phyloP scores from a whole-genome alignment of 2,113 vertebrate species.

The Chelonoidis abingdonii region DNA sequence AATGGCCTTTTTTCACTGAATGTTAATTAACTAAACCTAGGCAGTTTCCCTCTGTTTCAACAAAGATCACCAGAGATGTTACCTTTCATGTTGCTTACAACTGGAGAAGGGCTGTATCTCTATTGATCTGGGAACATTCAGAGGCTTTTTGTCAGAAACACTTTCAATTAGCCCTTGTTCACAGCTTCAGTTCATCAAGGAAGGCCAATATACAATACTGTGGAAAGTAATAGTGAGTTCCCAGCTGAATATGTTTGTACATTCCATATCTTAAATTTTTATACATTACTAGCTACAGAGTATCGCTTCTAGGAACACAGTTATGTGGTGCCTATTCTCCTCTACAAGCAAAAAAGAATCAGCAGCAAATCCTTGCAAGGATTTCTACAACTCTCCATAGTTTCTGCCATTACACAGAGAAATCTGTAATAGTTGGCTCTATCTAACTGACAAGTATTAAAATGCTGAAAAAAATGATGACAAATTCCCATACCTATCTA shows the following conservation, averaged over 20 bases:
- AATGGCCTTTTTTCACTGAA: neutral
- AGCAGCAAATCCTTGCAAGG: neutral
- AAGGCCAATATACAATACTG: neutral
- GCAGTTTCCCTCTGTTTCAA: neutral
- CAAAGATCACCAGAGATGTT: neutral
- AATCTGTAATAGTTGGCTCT: neutral
- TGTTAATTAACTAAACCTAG: neutral
- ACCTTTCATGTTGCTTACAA: neutral
- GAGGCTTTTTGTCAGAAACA: neutral
- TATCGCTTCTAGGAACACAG: neutral
- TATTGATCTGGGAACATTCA: neutral
- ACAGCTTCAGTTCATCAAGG: neutral
- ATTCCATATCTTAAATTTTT: neutral
- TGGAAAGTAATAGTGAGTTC: conserved; percentile 1
- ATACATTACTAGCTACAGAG: neutral
- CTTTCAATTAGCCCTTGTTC: conserved; percentile 27
- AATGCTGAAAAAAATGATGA: neutral
- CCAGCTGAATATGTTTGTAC: neutral
- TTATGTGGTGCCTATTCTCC: neutral
- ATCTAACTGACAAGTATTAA: neutral
- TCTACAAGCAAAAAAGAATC: neutral
- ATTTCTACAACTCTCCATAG: neutral
- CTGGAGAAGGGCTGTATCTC: neutral
- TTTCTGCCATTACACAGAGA: neutral
- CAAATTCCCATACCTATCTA: neutral